Evolutionary conservation across 2,888 invertebrate species (phyloP), one percentile per base, ranked within the genome.

Genomic region (Melanostoma mellinum): DNA sequence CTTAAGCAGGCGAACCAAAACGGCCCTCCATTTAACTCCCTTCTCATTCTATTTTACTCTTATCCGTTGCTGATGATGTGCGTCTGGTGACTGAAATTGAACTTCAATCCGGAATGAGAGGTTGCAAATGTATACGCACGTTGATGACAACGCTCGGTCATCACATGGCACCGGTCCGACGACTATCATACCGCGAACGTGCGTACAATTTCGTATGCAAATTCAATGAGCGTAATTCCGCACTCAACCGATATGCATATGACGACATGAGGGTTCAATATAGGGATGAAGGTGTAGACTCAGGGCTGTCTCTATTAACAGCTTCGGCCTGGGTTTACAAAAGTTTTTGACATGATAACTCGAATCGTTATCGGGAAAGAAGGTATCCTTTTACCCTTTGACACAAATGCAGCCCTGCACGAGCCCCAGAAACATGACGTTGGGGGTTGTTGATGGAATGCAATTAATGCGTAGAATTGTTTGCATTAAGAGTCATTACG

Each of bases 151-250:
- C 55, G 50, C 68, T 76, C 61, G 76, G 76, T 76, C 81, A 80
- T 80, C 74, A 58, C 50, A 80, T 71, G 69, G 75, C 67, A 73
- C 60, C 69, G 56, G 44, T 4, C 69, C 40, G 71, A 46, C 65
- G 69, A 44, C 71, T 75, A 80, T 80, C 60, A 72, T 68, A 61
- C 60, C 72, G 72, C 76, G 67, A 52, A 81, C 76, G 81, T 81
- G 81, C 81, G 81, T 81, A 72, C 67, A 76, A 76, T 76, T 81
- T 81, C 61, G 72, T 67, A 81, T 81, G 81, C 81, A 81, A 81
- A 81, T 81, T 81, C 67, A 81, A 81, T 76, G 81, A 81, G 50
- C 76, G 52, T 81, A 76, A 81, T 81, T 81, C 50, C 61, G 67
- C 67, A 76, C 65, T 71, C 75, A 74, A 44, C 48, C 58, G 58